These are phyloP conservation scores for Eupithecia centaureata DNA, from an alignment of 2,888 invertebrate species.

Conservation along the genomic window DNA sequence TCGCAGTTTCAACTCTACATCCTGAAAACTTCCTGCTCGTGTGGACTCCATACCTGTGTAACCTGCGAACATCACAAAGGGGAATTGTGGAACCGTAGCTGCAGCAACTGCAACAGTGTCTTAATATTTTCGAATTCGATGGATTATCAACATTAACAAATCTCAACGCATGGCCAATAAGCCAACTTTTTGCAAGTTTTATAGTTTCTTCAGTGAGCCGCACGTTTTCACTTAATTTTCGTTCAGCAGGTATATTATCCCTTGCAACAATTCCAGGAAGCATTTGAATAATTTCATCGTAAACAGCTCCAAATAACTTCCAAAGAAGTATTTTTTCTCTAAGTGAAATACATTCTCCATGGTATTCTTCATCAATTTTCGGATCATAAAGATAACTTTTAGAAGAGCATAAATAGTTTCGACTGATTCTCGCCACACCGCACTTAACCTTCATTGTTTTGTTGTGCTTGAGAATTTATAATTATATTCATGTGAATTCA, in stretches of 20 bases:
- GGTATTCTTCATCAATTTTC: background rate
- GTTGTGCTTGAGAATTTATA: background rate
- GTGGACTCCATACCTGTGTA: background rate
- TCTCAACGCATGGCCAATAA: background rate
- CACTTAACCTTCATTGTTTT: background rate
- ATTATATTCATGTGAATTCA: background rate
- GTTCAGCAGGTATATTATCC: background rate
- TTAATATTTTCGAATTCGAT: background rate
- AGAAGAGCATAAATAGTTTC: background rate
- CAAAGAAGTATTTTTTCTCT: background rate
- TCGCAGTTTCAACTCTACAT: background rate
- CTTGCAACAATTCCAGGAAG: background rate
- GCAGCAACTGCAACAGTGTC: background rate
- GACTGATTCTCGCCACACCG: background rate
- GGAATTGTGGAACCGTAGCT: background rate
- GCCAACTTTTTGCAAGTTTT: background rate
- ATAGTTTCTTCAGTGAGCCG: background rate
- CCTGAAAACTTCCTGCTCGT: background rate
- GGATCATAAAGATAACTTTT: background rate
- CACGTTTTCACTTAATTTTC: background rate
- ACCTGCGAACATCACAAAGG: background rate
- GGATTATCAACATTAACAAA: background rate
- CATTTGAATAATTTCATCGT: background rate
- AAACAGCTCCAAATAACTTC: conserved; percentile 1
- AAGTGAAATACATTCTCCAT: background rate